phyloP scores from a whole-genome alignment of 92 coral and sea anemone genomes.

The Epizoanthus illoricatus region DNA sequence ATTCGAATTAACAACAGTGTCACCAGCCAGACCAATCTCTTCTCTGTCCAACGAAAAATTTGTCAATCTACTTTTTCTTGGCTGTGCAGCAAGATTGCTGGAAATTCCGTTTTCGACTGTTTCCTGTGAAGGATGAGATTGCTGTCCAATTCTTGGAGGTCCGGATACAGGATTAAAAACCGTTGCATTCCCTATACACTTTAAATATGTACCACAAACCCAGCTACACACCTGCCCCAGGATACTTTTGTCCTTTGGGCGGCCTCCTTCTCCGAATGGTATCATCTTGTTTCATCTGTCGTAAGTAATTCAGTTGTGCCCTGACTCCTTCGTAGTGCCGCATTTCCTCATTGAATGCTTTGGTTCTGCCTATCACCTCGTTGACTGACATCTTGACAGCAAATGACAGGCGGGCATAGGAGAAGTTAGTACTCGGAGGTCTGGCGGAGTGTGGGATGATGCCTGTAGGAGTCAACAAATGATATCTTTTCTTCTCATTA shows the following conservation, averaged over 20 bases:
- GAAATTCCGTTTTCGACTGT: too few relatives aligned
- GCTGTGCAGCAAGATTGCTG: too few relatives aligned
- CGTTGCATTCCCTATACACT: neutral
- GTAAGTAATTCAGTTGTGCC: conserved; percentile 24
- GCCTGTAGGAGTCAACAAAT: conserved; percentile 45
- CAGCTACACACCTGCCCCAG: conserved; percentile 2
- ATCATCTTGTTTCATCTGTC: conserved; percentile 5
- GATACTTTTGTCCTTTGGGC: conserved; percentile 27
- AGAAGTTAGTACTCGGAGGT: conserved; percentile 92
- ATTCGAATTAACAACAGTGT: too few relatives aligned
- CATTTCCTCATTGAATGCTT: conserved; percentile 85
- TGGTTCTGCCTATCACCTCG: conserved; percentile 78
- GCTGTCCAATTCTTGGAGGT: too few relatives aligned
- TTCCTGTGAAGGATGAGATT: too few relatives aligned
- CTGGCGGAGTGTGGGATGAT: conserved; percentile 97
- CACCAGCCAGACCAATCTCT: too few relatives aligned
- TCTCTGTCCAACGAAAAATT: too few relatives aligned
- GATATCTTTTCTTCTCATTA: too few relatives aligned
- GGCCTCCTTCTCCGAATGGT: neutral
- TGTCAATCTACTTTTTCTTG: too few relatives aligned
- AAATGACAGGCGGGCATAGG: conserved; percentile 87
- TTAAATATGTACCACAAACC: neutral
- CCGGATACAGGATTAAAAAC: neutral
- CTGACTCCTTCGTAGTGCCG: conserved; percentile 65
- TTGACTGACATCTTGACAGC: conserved; percentile 88